Base-by-base conservation (phyloP, 2,888 invertebrate genomes). In the Drosophila infuscata region DNA sequence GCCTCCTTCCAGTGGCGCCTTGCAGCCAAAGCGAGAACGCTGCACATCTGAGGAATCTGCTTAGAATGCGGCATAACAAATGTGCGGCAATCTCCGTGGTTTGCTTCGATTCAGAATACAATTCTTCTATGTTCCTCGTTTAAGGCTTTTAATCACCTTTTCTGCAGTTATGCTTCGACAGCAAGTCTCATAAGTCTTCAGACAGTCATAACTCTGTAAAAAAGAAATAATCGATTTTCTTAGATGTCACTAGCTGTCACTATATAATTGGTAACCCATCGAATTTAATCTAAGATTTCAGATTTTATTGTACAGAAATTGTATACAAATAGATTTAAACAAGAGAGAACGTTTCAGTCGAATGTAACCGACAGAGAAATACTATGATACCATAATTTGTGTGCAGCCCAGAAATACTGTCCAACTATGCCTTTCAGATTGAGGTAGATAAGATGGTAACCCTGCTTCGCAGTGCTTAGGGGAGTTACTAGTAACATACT, bases 1-100 rank as follows among this genome's bases (percentile, higher is more conserved):
- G 59, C 51, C 70, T 68, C 65, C 60, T 59, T 57, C 35, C 57
- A 66, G 62, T 80, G 83, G 89, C 83, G 89, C 89, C 77, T 89
- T 59, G 63, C 38, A 56, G 12, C 8, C 12, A 58, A 30, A 33
- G 38, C 41, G 29, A 30, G 20, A 17, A 3, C 12, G 53, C 25
- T 11, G 48, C 53, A 51, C 36, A 25, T 43, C 48, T n/a, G 49
- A 38, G 63, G 59, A 65, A 78, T 58, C 63, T 63, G 53, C 58
- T 74, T 81, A 80, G 72, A 83, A 83, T 74, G 68, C 63, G 53
- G 52, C 67, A 62, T 71, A 79, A 63, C 64, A 62, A 82, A 82
- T 75, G 60, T 17, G 12, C 43, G 46, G 20, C 38, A 52, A 69
- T 62, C 59, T 48, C 48, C 1, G 25, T 12, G 56, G 43, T 48